A percentile compares a stretch with the other conserved stretches of the same genome.
phyloP scores from a whole-genome alignment of 2,888 invertebrate genomes.

The Geotrupes spiniger region DNA sequence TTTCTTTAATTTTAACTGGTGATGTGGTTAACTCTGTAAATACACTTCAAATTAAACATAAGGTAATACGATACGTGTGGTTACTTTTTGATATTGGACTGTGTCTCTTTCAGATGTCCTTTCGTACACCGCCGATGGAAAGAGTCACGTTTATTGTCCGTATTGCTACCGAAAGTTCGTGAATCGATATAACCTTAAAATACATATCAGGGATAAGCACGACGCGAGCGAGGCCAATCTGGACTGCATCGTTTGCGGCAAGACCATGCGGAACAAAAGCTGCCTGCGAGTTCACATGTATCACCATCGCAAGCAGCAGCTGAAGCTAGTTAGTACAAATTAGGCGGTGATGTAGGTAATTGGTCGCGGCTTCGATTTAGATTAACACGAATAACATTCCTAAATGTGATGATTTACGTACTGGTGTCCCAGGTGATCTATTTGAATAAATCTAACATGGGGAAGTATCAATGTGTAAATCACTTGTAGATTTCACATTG shows the following conservation, averaged over 20 bases:
- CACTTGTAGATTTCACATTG: too few relatives aligned
- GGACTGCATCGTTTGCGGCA: slow-evolving; percentile 68
- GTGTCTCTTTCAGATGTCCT: slow-evolving; percentile 38
- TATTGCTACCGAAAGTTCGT: slow-evolving; percentile 63
- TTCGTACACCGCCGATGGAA: slow-evolving; percentile 41
- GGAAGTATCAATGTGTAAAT: too few relatives aligned
- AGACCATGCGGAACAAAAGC: slow-evolving; percentile 63
- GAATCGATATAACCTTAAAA: slow-evolving; percentile 67
- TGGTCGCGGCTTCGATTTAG: too few relatives aligned
- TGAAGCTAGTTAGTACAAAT: slow-evolving; percentile 11
- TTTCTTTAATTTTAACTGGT: too few relatives aligned
- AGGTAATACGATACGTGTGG: slow-evolving; percentile 29
- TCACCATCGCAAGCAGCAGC: slow-evolving; percentile 60
- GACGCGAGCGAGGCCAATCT: slow-evolving; percentile 64
- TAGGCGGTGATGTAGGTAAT: too few relatives aligned
- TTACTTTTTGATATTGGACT: slow-evolving; percentile 34
- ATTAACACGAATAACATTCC: too few relatives aligned
- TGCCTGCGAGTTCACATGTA: slow-evolving; percentile 65
- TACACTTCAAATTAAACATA: slow-evolving; percentile 29
- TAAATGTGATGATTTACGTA: too few relatives aligned
- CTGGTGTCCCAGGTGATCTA: too few relatives aligned
- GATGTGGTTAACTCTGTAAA: slow-evolving; percentile 31
- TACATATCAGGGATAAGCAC: slow-evolving; percentile 70
- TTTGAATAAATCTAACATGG: too few relatives aligned
- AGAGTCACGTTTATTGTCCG: slow-evolving; percentile 60